Evolutionary conservation across 2,888 invertebrate genomes (phyloP), one percentile per base, ranked within the genome.

Genomic region (Cataglyphis albicans): DNA sequence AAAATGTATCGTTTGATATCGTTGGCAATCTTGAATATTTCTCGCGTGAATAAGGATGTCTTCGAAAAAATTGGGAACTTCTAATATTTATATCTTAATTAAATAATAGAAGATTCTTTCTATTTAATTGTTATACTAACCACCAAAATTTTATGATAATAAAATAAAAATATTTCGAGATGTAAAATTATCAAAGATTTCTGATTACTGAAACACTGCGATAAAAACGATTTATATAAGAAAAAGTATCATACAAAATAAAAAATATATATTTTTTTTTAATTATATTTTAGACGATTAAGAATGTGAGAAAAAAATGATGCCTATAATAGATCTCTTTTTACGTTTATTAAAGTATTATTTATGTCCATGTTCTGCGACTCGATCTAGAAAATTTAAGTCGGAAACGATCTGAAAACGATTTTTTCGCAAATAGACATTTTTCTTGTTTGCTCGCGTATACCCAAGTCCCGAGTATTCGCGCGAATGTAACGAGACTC

Each of bases 401-500:
- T 7, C 44, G 59, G 41, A 57, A 78, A 44, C 44, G 29, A 41
- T 55, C 57, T 44, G 41, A 59, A 44, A 68, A n/a, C 57, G 78
- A 48, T 80, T 44, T 41, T 25, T 44, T 70, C 44, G 35, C 78
- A 25, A 29, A 44, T 25, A 61, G 59, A 80, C 70, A 70, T 80
- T 80, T 80, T 61, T 25, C 44, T 25, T 44, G 78, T 80, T 80
- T 80, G 78, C 44, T 70, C 78, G 78, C 59, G 68, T 44, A 5
- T 18, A 68, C 2, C 25, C 67, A 67, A 67, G n/a, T 32, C 9
- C 9, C 21, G 41, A 41, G 57, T 61, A 25, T 38, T 70, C 78
- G 70, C 78, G 44, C 68, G 59, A 80, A 52, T 52, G 59, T 80
- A 80, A 64, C 52, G 73, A 82, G 65, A 70, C 84, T 84, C 78